Percentiles rank a stretch among this genome's conserved stretches.
These are phyloP conservation scores for Amblyopsis rosae DNA, from an alignment of 2,113 vertebrate genomes.

Conservation along the genomic window DNA sequence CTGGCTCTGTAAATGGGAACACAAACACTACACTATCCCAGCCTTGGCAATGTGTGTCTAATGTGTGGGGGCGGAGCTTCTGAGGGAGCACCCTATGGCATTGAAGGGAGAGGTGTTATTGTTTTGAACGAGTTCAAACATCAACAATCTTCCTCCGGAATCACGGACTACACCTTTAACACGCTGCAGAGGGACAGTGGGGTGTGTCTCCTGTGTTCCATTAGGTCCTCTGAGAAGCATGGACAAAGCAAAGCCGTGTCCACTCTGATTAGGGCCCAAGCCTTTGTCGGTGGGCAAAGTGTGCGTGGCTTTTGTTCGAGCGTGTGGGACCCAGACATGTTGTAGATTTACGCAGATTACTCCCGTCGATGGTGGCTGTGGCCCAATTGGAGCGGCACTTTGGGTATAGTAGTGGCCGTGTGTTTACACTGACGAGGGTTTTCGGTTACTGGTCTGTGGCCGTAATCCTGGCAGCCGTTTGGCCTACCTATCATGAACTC, in stretches of 20 bases:
- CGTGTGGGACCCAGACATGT: slow-evolving; percentile 75
- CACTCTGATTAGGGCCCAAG: slow-evolving; percentile 69
- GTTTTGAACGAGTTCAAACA: too few species aligned
- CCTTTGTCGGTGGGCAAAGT: slow-evolving; percentile 76
- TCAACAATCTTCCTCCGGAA: too few species aligned
- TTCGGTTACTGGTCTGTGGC: slow-evolving; percentile 73
- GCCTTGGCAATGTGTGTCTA: too few species aligned
- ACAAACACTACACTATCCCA: too few species aligned
- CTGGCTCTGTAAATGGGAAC: too few species aligned
- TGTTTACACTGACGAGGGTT: slow-evolving; percentile 74
- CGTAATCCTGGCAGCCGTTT: slow-evolving; percentile 50
- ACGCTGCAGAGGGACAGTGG: neutral
- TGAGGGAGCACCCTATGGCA: neutral
- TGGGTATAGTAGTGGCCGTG: slow-evolving; percentile 56
- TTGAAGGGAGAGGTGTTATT: slow-evolving; percentile 35
- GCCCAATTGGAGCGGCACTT: slow-evolving; percentile 66
- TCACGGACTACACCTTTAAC: too few species aligned
- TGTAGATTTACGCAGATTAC: slow-evolving; percentile 79
- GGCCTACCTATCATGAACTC: slow-evolving; percentile 39
- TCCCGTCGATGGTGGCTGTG: slow-evolving; percentile 72
- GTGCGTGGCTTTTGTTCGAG: slow-evolving; percentile 77
- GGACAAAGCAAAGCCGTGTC: slow-evolving; percentile 77
- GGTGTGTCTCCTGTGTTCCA: slow-evolving; percentile 61
- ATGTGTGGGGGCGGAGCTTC: too few species aligned
- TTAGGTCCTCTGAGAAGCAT: slow-evolving; percentile 61